Evolutionary conservation across 2,888 invertebrate genomes (phyloP), one percentile per base, ranked within the genome.

Genomic region (Metopia argyrocephala): DNA sequence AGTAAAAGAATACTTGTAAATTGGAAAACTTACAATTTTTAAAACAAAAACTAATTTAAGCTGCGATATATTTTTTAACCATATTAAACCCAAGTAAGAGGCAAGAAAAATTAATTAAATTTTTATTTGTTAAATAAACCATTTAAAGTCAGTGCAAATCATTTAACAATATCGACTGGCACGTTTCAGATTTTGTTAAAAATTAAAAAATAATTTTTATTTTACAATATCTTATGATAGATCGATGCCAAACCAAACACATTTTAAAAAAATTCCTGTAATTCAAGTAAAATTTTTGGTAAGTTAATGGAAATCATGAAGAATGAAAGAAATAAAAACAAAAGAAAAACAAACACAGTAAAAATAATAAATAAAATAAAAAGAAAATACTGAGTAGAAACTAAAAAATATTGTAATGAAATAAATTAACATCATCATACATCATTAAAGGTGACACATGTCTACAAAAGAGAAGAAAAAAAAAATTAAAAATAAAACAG

Each of bases 401-500:
- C 5, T 15, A 56, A 61, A 20, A 38, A 18, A 56, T 25, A 12
- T 38, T 38, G 3, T 38, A 38, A 38, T 38, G 25, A 65, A 59
- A 76, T 56, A 74, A 74, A 74, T 79, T 65, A 74, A 79, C 59
- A 57, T 57, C 52, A 59, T 59, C 66, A 71, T 78, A 73, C 50
- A 79, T 79, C 69, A 79, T 69, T 64, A 54, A 64, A 57, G 69
- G 65, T 74, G 65, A 74, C 64, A 74, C 46, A 38, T 56, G 27
- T 62, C 9, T 31, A 15, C 23, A 18, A 12, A 38, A 12, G 12
- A 3, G 3, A 31, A 5, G 15, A 0, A 31, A 38, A 38, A 12
- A 15, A 2, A 1, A 12, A 9, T 12, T 3, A 38, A 12, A 12
- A 31, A 48, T n/a, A 5, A 48, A 48, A 48, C n/a, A 3, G 5